Evolutionary conservation across 2,797 vertebrate species (phyloP), one percentile per base, ranked within the genome.

Genomic region (Gadopsis marmoratus): DNA sequence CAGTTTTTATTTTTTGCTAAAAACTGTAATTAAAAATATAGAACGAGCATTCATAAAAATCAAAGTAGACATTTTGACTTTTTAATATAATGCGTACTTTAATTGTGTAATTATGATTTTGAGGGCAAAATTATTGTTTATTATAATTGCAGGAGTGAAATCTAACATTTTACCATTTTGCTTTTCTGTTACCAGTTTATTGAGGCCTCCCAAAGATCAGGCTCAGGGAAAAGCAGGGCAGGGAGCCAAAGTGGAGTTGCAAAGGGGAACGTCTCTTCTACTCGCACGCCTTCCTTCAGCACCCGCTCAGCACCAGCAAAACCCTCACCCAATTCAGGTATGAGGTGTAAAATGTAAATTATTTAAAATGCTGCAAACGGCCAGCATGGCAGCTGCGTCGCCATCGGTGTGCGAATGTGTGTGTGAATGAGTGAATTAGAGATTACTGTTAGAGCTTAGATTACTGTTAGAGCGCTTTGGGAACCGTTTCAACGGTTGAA

Each of bases 161-260:
- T 64, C 16, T 29, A 23, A 63, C 5, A 26, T 7, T 26, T 0
- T 5, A 14, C 6, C 16, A 23, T 29, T 16, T 21, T 29, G 1
- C 4, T 55, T 54, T 72, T 67, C 37, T 79, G 41, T 54, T n/a
- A n/a, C 7, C 78, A 94, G 92, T 79, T 88, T 55, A 55, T 69
- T 7, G 91, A 93, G 6, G 76, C 77, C 0, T 79, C 84, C 0
- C 93, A 60, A 86, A 90, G 51, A 82, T 85, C 5, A 23, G 90
- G 31, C 11, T 83, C 90, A 2, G 83, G 82, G 65, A 97, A 96
- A 88, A 70, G 61, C 85, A 94, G 78, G 84, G 69, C 83, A 17
- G 94, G 86, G 0, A 79, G 48, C 37, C 21, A 91, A 37, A 86
- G 85, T 65, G 88, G 86, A 68, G 77, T 85, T 3, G 9, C 65